Percentiles rank a stretch among this genome's conserved stretches.
These are phyloP conservation scores for Apis cerana DNA, from an alignment of 1,140 invertebrate genomes.

Conservation along the genomic window DNA sequence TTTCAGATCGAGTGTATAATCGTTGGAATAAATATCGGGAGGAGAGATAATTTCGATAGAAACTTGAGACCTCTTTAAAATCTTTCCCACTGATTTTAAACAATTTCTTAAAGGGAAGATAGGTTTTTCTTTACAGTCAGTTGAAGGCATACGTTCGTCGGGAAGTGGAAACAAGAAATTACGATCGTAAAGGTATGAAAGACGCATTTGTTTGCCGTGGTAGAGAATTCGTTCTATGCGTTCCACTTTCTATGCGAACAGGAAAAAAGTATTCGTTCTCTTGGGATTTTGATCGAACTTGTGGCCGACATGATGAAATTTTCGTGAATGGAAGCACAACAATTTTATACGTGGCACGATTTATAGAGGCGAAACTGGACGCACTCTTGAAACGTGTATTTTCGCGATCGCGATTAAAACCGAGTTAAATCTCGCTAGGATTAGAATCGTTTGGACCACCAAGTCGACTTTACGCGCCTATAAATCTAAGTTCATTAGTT, in stretches of 20 bases:
- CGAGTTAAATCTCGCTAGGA: background rate
- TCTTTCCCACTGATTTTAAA: background rate
- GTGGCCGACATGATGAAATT: background rate
- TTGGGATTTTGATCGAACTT: background rate
- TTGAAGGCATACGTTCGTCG: background rate
- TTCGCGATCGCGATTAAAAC: constrained; percentile 34
- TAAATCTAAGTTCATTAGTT: constrained; percentile 60
- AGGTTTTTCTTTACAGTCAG: background rate
- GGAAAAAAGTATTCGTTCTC: background rate
- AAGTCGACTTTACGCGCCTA: constrained; percentile 48
- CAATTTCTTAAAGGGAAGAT: background rate
- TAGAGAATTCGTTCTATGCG: background rate
- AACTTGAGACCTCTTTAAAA: background rate
- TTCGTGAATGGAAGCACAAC: no score
- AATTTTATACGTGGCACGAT: background rate
- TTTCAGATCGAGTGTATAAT: background rate
- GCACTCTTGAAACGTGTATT: background rate
- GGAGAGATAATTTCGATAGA: background rate
- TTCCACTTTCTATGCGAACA: background rate
- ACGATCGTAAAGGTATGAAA: constrained; percentile 9
- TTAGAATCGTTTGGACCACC: constrained; percentile 34
- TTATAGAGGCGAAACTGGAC: background rate
- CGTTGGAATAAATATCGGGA: no score
- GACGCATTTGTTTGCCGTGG: no score
- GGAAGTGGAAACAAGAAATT: background rate